Conservation (phyloP, 2,797 vertebrate genomes). For the Mus caroli region DNA sequence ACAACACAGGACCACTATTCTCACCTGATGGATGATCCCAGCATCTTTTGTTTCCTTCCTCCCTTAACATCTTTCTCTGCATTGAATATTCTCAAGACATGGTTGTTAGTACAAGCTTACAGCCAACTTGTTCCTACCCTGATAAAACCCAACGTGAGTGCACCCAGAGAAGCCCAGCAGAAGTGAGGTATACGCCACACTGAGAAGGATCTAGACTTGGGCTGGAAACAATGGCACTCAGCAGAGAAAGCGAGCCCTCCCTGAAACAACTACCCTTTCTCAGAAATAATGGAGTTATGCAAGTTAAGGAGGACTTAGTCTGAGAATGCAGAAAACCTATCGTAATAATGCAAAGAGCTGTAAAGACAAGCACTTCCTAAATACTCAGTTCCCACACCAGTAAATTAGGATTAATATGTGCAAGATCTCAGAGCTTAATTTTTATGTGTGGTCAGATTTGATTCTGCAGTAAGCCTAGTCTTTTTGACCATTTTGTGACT, state of each 20-base stretch:
- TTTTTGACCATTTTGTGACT: background rate
- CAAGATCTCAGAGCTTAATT: slow-evolving; percentile 3
- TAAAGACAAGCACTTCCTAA: background rate
- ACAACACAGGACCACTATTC: background rate
- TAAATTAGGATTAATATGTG: background rate
- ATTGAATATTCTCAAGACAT: background rate
- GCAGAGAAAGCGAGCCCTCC: background rate
- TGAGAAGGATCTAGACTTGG: background rate
- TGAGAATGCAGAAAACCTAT: background rate
- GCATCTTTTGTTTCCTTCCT: background rate
- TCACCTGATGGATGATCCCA: background rate
- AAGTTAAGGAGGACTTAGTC: background rate
- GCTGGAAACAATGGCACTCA: background rate
- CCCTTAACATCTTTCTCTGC: background rate
- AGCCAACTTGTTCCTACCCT: background rate
- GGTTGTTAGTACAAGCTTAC: background rate
- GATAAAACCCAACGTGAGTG: background rate
- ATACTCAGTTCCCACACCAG: background rate
- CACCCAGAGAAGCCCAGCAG: background rate
- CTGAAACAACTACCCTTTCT: background rate
- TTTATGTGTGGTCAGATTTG: background rate
- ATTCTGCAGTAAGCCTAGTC: background rate
- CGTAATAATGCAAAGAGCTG: background rate
- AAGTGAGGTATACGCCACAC: background rate
- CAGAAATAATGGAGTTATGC: background rate